phyloP scores from a whole-genome alignment of 1,140 invertebrate species.

The Hormaphis cornu region DNA sequence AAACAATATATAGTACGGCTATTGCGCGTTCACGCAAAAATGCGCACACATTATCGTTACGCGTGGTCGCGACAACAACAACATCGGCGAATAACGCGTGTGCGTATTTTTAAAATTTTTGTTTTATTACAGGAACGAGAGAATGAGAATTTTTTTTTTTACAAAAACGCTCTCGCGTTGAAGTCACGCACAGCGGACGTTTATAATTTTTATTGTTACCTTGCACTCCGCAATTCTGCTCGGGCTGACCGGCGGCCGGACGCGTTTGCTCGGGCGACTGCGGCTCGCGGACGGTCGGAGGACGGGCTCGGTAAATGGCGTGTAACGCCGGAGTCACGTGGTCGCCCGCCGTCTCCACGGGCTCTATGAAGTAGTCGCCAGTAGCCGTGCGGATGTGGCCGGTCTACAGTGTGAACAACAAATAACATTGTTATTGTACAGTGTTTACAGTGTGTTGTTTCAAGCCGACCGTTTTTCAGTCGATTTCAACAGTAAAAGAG shows the following conservation, averaged over 20 bases:
- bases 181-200: neutral
- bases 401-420: slow-evolving; percentile 49
- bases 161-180: neutral
- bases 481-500: too few species aligned
- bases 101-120: too few species aligned
- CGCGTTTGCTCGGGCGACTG: neutral
- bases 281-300: neutral
- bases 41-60: too few species aligned
- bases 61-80: too few species aligned
- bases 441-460: too few species aligned
- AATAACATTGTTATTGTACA: too few species aligned
- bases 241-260: slow-evolving; percentile 6
- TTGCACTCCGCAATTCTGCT: slow-evolving; percentile 25
- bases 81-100: too few species aligned
- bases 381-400: slow-evolving; percentile 53
- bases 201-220: neutral
- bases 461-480: too few species aligned
- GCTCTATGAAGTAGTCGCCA: slow-evolving; percentile 55
- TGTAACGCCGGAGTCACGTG: slow-evolving; percentile 27
- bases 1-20: too few species aligned
- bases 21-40: too few species aligned
- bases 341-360: slow-evolving; percentile 40
- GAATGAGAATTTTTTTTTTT: too few species aligned
- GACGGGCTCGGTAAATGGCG: slow-evolving; percentile 14
- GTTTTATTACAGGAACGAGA: too few species aligned